Evolutionary conservation across 2,797 vertebrate species (phyloP), one percentile per base, ranked within the genome.

Genomic region (Poliocrania exsul): DNA sequence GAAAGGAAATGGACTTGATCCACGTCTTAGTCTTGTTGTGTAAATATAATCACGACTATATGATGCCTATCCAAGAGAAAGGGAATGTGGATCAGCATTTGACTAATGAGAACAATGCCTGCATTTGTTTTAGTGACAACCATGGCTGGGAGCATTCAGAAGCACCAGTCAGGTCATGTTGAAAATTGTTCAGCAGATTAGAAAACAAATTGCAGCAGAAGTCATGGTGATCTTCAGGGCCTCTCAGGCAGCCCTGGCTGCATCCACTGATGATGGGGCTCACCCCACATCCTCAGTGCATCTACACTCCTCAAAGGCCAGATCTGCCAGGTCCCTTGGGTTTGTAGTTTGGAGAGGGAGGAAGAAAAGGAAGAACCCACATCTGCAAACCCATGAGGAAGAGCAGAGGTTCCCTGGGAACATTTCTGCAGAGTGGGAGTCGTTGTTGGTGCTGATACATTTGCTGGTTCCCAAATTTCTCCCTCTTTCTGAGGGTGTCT

Each of bases 371-470:
- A 86, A 16, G 17, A 11, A 58, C 8, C 4, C 31, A 47, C 4
- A 2, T 19, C 62, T 79, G n/a, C 12, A 57, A 53, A 74, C 13
- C 17, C 35, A 16, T 4, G 10, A 44, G 28, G 65, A 58, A 83
- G 7, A 74, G 3, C 11, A 70, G 35, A 18, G 46, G 21, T 24
- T 69, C 29, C 28, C 65, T 31, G 46, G 16, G 21, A 49, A 6
- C 20, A 25, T 54, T 74, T 90, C 47, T 10, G 0, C 17, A 33
- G 8, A 16, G 5, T 11, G 54, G 47, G 20, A 80, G 25, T 6
- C 1, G 2, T 10, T 0, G 0, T 2, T 40, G 14, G 16, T 16
- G 26, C 7, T 0, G 0, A 6, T 0, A 3, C 20, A 37, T 49
- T 82, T 79, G 16, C 16, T 13, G 13, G 6, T 25, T 66, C 16